Evolutionary conservation across 2,888 invertebrate genomes (phyloP).

Genomic region (Andrena bucephala): DNA sequence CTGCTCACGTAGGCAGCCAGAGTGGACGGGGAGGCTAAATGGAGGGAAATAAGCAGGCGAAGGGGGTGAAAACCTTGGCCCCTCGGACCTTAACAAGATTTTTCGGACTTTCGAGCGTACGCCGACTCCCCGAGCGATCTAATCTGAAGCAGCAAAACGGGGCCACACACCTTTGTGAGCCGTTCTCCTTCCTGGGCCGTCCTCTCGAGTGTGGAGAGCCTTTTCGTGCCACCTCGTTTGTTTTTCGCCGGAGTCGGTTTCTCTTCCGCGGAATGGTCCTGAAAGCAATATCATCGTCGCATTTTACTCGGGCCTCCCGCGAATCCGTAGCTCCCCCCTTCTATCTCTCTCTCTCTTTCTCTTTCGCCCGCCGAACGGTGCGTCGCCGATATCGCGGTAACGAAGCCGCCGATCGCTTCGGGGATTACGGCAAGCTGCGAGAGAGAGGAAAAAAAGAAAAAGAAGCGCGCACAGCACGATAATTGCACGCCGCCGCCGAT

Average conservation of each 20-base stretch:
- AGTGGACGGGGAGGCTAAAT: conserved; percentile 68
- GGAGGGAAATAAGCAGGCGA: conserved; percentile 65
- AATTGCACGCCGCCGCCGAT: conserved; percentile 67
- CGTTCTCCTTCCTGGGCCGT: conserved; percentile 86
- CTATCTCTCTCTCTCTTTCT: no score
- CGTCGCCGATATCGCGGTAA: not conserved
- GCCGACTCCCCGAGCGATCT: not conserved
- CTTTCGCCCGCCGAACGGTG: no score
- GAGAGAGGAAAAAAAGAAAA: not conserved
- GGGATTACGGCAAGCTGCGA: conserved; percentile 38
- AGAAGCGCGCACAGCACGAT: conserved; percentile 50
- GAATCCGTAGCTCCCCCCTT: not conserved
- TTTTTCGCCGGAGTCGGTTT: conserved; percentile 83
- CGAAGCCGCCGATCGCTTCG: conserved; percentile 18
- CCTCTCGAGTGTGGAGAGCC: conserved; percentile 85
- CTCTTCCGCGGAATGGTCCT: conserved; percentile 81
- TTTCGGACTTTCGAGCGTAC: conserved; percentile 28
- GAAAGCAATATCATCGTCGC: conserved; percentile 52
- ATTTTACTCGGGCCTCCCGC: not conserved
- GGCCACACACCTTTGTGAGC: conserved; percentile 84
- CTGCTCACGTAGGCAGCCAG: conserved; percentile 64
- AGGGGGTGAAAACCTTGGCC: conserved; percentile 57
- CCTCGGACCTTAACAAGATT: conserved; percentile 31
- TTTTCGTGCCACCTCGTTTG: conserved; percentile 85
- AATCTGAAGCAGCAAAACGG: not conserved